Evolutionary conservation across 2,888 invertebrate species (phyloP), one percentile per base, ranked within the genome.

Genomic region (Drosophila mimica): DNA sequence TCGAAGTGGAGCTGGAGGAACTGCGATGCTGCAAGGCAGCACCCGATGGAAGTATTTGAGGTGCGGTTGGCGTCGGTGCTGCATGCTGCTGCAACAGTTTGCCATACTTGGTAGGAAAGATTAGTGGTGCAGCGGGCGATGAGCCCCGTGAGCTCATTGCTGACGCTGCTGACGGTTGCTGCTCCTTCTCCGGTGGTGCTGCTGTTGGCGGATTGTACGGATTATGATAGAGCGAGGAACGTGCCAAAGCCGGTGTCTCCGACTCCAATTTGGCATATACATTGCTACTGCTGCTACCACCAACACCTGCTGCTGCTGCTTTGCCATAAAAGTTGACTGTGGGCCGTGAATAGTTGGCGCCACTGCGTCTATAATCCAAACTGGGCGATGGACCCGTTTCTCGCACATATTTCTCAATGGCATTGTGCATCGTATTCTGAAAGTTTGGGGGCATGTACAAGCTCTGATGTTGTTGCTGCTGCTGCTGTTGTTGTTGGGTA

Each of bases 401-500:
- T 4, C 87, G 53, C 1, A 88, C 83, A 63, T 89, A 88, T 54
- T 85, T 88, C 40, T 88, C 86, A 20, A 88, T 89, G n/a, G 89
- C 88, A 76, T 73, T 85, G 43, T 89, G 76, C 31, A 89, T 86
- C 9, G 89, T 85, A 28, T 71, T 83, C 43, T 88, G 81, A 61
- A 92, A 92, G 36, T 91, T 92, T 38, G 90, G 85, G 11, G 91
- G 87, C 85, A 92, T 91, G 40, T 92, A 92, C 34, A 92, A 76
- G 58, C 88, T 91, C 54, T 84, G 88, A 71, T 91, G 91, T 34
- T 82, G 83, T 13, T 56, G 53, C 15, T 51, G 53, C 8, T 57
- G 57, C 7, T 25, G 65, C 2, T 54, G 57, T 13, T 57, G 77
- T 9, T 54, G 64, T 9, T 54, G 60, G 11, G 36, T 38, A 1